Evolutionary conservation across 2,888 invertebrate species (phyloP), one percentile per base, ranked within the genome.

Genomic region (Dicranocentrus wangi): DNA sequence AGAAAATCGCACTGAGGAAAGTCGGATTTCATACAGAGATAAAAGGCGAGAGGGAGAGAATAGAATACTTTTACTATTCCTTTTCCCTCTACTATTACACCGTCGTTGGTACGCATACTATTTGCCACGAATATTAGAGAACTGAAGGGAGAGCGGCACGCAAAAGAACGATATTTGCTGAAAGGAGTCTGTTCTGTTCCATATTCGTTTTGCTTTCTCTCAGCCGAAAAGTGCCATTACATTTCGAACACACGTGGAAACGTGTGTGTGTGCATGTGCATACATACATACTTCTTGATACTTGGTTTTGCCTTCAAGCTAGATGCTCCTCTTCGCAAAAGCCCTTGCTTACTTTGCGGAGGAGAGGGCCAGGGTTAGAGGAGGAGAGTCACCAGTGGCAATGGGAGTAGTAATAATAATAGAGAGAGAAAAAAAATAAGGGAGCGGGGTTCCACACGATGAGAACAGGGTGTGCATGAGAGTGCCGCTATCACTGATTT

Each of bases 71-170:
- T 73, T 65, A 28, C 72, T 42, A 51, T 72, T 72, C 15, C 61
- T 23, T 55, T 43, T 32, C 19, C 39, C n/a, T 70, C 58, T 32
- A n/a, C n/a, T 43, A 75, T 66, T 75, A 60, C 60, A 71, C 55
- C 55, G 55, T 69, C 39, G 39, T 13, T 8, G 69, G 27, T 69
- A 55, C 69, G 28, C 53, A 69, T 63, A 63, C 61, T 76, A 66
- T 76, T 73, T 65, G 65, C 73, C 65, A 65, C 63, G 63, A 61
- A 51, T 72, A 61, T 28, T 32, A 39, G n/a, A 61, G 19, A 32
- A 8, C 28, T 68, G 77, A 68, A 77, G 68, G 68, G 68, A 76
- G 68, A 32, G 60, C 43, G 61, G 42, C 77, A 69, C 77, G 69
- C 77, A 77, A 77, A 61, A 69, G 51, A 55, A 32, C 21, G 53